Evolutionary conservation across 2,888 invertebrate species (phyloP), one percentile per base, ranked within the genome.

Genomic region (Limnephilus rhombicus): DNA sequence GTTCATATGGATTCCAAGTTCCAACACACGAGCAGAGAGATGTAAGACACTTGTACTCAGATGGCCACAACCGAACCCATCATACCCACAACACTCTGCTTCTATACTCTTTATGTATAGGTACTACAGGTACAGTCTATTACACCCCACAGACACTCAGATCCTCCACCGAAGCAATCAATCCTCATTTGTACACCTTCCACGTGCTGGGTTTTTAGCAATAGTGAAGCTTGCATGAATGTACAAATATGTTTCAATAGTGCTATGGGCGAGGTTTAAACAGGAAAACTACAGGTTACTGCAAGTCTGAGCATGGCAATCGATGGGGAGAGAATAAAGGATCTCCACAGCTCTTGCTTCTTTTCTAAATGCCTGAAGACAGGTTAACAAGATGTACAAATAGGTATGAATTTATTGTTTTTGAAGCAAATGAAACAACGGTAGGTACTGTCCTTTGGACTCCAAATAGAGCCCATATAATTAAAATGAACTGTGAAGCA

Each of bases 1-100:
- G 80, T 37, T 45, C 37, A 37, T 86, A n/a, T 68, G 88, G 80
- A 88, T 89, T 89, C 88, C 80, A 80, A 24, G 9, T 68, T 68
- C 68, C 13, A 68, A 89, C 80, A 89, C 80, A 80, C 24, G 34
- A 68, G 37, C 37, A 31, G 11, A 68, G 68, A 68, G n/a, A n/a
- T 68, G 24, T n/a, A 24, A 68, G n/a, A 68, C 9, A 68, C n/a
- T 68, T 24, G 68, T 24, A 7, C 34, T 88, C n/a, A 68, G 80
- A 80, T 80, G 80, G 88, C 88, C 41, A 88, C 80, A 80, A 45
- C 29, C 45, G 7, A 11, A 29, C 29, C 24, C n/a, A 68, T 9
- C 68, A 2, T n/a, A 68, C n/a, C 68, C 68, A n/a, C 24, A 68
- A 68, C 68, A 68, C 68, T 24, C 68, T n/a, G 68, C 24, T 68